These are phyloP conservation scores for Nanger granti DNA, from an alignment of 2,113 vertebrate species.

Conservation along the genomic window DNA sequence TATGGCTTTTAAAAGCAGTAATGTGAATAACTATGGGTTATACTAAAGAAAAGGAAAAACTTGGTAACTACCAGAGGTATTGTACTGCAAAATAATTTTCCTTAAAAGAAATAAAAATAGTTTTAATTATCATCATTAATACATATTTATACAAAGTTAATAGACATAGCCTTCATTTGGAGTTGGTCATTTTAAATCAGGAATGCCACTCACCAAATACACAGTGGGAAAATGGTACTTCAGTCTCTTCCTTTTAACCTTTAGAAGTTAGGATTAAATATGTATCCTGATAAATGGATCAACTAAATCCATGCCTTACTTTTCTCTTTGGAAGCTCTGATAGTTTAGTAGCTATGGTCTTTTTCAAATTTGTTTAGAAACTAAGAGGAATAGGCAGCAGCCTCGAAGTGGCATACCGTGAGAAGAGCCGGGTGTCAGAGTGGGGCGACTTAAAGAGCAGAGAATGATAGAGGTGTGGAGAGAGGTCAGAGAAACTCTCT, in stretches of 20 bases:
- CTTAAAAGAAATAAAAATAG: not conserved
- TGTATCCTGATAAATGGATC: not conserved
- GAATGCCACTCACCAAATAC: not conserved
- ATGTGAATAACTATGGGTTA: not conserved
- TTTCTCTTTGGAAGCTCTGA: not conserved
- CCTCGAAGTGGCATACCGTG: rapidly evolving
- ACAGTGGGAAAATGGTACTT: not conserved
- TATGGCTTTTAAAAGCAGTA: not conserved
- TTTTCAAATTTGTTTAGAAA: conserved; percentile 5
- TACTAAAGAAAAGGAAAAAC: not conserved
- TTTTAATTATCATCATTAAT: not conserved
- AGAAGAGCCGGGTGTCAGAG: not conserved
- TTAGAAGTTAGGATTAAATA: not conserved
- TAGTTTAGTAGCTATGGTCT: not conserved
- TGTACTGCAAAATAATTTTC: not conserved
- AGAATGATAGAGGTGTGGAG: not conserved
- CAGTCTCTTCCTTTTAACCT: not conserved
- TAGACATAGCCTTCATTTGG: not conserved
- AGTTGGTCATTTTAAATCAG: not conserved
- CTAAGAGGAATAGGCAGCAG: not conserved
- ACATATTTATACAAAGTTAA: not conserved
- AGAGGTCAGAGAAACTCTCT: not conserved
- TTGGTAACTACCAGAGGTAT: not conserved
- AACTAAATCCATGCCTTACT: not conserved
- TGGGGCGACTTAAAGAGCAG: not conserved